Conservation (phyloP, 2,888 invertebrate species). For the Tinea pellionella region DNA sequence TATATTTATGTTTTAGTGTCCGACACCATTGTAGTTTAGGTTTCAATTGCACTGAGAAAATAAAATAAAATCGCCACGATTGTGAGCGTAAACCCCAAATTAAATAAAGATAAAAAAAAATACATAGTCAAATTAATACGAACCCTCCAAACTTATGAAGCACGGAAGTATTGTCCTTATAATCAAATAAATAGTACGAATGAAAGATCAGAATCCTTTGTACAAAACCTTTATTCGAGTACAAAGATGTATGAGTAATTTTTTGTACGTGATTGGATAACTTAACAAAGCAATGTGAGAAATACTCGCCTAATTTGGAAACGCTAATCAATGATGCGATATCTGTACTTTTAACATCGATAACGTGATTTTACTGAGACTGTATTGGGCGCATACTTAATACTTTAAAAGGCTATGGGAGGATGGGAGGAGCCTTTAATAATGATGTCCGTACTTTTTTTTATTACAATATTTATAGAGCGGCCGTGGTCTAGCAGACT, state of each 20-base stretch:
- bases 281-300: neutral
- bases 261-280: slow-evolving; percentile 5
- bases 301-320: slow-evolving; percentile 8
- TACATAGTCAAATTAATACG: too few species aligned
- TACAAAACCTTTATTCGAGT: neutral
- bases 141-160: too few species aligned
- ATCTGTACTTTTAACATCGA: neutral
- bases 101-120: too few species aligned
- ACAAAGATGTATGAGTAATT: neutral
- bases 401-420: slow-evolving; percentile 3
- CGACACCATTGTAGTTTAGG: too few species aligned
- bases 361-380: neutral
- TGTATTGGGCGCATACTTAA: neutral
- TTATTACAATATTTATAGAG: neutral
- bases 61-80: too few species aligned
- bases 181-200: too few species aligned
- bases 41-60: too few species aligned
- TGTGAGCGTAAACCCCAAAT: too few species aligned
- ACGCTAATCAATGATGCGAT: slow-evolving; percentile 10
- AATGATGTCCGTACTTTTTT: neutral
- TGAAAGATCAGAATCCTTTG: too few species aligned
- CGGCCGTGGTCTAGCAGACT: too few species aligned
- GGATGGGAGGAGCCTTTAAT: slow-evolving; percentile 2
- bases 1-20: too few species aligned
- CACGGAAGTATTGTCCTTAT: too few species aligned